Evolutionary conservation across 92 coral and sea anemone genomes (phyloP).

Genomic region (Micromussa lordhowensis): DNA sequence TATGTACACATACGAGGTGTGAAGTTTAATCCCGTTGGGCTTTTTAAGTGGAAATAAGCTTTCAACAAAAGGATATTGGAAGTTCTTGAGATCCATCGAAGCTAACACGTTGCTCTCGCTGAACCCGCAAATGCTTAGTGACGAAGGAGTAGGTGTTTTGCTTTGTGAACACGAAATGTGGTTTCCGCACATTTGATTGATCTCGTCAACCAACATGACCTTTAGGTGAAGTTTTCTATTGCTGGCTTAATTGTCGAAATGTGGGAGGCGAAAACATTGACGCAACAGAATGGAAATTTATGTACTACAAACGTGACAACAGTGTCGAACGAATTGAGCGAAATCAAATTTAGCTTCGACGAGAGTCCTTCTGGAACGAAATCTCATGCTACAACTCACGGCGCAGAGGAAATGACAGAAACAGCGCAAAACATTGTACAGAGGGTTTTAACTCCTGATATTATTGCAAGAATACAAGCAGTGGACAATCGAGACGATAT

Average conservation of each 20-base stretch:
- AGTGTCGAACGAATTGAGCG: slow-evolving; percentile 55
- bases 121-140: neutral
- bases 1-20: slow-evolving; percentile 29
- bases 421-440: neutral
- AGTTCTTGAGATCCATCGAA: slow-evolving; percentile 16
- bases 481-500: slow-evolving; percentile 42
- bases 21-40: slow-evolving; percentile 31
- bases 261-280: neutral
- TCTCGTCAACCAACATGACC: slow-evolving; percentile 38
- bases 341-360: slow-evolving; percentile 58
- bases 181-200: slow-evolving; percentile 4
- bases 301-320: slow-evolving; percentile 21
- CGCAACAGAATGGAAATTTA: slow-evolving; percentile 7
- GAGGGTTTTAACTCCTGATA: slow-evolving; percentile 40
- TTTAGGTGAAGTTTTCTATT: slow-evolving; percentile 35
- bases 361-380: neutral
- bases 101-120: neutral
- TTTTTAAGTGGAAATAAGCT: slow-evolving; percentile 25
- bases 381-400: neutral
- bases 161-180: neutral
- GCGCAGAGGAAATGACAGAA: slow-evolving; percentile 1
- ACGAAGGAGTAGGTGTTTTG: neutral
- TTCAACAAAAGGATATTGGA: slow-evolving; percentile 20
- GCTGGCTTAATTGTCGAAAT: neutral
- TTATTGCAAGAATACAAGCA: slow-evolving; percentile 56